Evolutionary conservation across 2,888 invertebrate genomes (phyloP).

Genomic region (Chaitophorus viminalis): DNA sequence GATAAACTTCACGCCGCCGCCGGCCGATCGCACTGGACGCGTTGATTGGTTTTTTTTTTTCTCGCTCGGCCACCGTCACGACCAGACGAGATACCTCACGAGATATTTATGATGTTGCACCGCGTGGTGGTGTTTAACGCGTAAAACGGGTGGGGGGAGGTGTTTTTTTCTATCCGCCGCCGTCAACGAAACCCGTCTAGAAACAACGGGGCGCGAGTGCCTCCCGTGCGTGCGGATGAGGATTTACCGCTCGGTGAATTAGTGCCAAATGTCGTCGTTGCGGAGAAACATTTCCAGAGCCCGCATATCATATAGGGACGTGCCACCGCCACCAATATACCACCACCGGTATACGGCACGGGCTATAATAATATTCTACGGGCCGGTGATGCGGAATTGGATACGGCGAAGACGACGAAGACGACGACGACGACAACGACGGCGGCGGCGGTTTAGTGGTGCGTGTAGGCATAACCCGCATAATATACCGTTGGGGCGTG

Average conservation of each 20-base stretch:
- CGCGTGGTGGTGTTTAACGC: not conserved
- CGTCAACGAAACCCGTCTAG: not conserved
- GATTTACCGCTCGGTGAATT: conserved; percentile 8
- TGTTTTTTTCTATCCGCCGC: not conserved
- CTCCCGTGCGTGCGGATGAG: no score
- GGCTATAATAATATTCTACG: not conserved
- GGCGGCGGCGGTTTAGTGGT: not conserved
- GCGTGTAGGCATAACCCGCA: conserved; percentile 29
- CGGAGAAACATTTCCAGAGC: not conserved
- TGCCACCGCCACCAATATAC: no score
- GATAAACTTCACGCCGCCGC: conserved; percentile 6
- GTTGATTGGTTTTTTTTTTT: conserved; percentile 32
- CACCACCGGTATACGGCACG: not conserved
- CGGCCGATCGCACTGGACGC: not conserved
- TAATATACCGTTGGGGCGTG: not conserved
- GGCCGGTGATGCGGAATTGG: no score
- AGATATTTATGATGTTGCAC: not conserved
- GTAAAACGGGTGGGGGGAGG: not conserved
- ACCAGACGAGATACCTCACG: conserved; percentile 8
- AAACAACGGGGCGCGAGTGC: no score
- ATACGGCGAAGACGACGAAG: no score
- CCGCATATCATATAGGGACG: no score
- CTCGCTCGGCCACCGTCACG: conserved; percentile 13
- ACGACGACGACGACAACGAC: no score
- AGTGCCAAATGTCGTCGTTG: conserved; percentile 1